Conservation (phyloP, 1,140 invertebrate genomes). For the Drosophila orena region DNA sequence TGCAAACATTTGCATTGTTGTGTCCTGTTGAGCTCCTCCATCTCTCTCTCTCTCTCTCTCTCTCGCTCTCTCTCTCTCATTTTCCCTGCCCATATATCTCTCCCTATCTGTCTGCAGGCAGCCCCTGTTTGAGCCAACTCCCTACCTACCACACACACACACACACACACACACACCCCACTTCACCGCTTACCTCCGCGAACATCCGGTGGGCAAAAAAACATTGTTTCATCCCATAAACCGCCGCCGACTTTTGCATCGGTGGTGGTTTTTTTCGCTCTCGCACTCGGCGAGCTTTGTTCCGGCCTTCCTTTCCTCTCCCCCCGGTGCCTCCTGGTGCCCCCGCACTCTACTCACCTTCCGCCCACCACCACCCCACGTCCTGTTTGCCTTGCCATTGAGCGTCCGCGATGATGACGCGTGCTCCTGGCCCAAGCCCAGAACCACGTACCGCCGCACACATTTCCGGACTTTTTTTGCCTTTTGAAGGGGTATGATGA, state of each 20-base stretch:
- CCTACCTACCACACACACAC: conserved; percentile 2
- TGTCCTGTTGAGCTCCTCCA: conserved; percentile 17
- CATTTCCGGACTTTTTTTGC: conserved; percentile 64
- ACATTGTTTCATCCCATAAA: conserved; percentile 74
- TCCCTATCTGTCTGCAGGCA: conserved; percentile 4
- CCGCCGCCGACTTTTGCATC: conserved; percentile 51
- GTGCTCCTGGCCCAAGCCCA: conserved; percentile 37
- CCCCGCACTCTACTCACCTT: conserved; percentile 7
- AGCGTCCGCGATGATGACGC: conserved; percentile 38
- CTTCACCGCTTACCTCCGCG: conserved; percentile 14
- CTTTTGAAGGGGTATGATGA: not conserved
- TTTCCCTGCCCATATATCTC: conserved; percentile 24
- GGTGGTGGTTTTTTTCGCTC: conserved; percentile 63
- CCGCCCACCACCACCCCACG: conserved; percentile 8
- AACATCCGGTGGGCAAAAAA: conserved; percentile 64
- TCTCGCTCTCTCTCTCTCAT: conserved; percentile 15
- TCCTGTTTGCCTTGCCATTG: conserved; percentile 41
- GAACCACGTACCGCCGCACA: conserved; percentile 62
- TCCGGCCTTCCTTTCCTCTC: conserved; percentile 33
- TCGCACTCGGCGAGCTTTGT: conserved; percentile 57
- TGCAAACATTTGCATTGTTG: conserved; percentile 61
- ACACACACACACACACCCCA: conserved; percentile 4
- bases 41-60: conserved; percentile 16
- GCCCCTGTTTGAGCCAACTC: conserved; percentile 4
- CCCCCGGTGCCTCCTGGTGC: conserved; percentile 46